Evolutionary conservation across 2,113 vertebrate species (phyloP).

Genomic region (Pelmatolapia mariae): DNA sequence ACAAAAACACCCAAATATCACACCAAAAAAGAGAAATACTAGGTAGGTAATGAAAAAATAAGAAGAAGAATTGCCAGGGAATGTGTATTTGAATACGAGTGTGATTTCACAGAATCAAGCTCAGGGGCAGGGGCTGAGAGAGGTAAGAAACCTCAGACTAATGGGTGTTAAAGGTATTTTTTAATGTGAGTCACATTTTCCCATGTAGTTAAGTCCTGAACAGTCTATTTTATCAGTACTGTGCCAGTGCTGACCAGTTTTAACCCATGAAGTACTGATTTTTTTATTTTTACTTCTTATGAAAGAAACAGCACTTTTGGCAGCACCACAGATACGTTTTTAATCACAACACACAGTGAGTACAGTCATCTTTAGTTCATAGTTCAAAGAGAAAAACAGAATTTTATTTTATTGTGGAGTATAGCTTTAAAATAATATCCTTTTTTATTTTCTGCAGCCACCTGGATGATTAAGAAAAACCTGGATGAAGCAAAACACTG

Average conservation of each 20-base stretch:
- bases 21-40: neutral
- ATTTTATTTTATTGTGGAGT: neutral
- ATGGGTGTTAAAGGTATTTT: neutral
- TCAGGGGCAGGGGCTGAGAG: neutral
- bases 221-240: neutral
- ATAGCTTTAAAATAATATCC: neutral
- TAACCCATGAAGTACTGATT: neutral
- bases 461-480: neutral
- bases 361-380: neutral
- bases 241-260: neutral
- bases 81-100: neutral
- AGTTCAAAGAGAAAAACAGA: neutral
- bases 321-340: accelerated
- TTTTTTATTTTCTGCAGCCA: neutral
- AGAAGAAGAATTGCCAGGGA: neutral
- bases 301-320: neutral
- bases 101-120: neutral
- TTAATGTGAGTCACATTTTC: neutral
- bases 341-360: neutral
- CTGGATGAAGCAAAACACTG: neutral
- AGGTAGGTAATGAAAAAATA: neutral
- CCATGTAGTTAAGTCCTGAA: neutral
- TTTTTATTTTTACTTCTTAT: neutral
- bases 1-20: neutral
- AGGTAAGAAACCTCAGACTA: neutral